phyloP scores from a whole-genome alignment of 2,797 vertebrate genomes.

The Cheirogaleus major region DNA sequence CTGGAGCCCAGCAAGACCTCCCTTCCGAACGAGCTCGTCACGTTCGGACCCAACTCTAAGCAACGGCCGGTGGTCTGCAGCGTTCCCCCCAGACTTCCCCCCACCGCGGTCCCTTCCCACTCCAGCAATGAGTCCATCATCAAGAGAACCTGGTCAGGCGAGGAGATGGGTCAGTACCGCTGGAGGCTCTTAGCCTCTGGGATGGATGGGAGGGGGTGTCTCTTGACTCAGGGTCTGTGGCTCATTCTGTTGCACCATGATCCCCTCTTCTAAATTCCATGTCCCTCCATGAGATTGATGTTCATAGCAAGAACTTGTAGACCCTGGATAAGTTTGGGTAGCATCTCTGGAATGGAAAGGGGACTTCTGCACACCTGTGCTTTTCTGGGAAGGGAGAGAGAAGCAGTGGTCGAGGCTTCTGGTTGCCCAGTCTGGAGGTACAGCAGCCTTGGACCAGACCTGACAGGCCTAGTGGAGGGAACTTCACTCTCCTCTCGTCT shows the following conservation, averaged over 20 bases:
- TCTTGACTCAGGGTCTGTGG: neutral
- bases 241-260: neutral
- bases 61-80: slow-evolving; percentile 94
- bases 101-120: slow-evolving; percentile 86
- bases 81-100: slow-evolving; percentile 96
- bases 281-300: neutral
- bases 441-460: neutral
- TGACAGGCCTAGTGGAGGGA: neutral
- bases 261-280: neutral
- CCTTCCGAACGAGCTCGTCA: slow-evolving; percentile 82
- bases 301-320: neutral
- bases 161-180: slow-evolving; percentile 92
- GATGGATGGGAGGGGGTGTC: neutral
- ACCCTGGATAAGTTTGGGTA: neutral
- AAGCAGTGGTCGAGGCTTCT: neutral
- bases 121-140: slow-evolving; percentile 92
- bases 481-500: neutral
- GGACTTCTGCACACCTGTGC: neutral
- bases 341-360: neutral
- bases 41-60: slow-evolving; percentile 86
- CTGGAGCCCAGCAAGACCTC: slow-evolving; percentile 81
- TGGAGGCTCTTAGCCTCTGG: neutral
- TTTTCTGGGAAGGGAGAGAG: neutral
- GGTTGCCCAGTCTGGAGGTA: neutral
- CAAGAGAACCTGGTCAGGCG: slow-evolving; percentile 94